Base-by-base conservation (phyloP, 2,888 invertebrate genomes). In the Aphidoletes aphidimyza region DNA sequence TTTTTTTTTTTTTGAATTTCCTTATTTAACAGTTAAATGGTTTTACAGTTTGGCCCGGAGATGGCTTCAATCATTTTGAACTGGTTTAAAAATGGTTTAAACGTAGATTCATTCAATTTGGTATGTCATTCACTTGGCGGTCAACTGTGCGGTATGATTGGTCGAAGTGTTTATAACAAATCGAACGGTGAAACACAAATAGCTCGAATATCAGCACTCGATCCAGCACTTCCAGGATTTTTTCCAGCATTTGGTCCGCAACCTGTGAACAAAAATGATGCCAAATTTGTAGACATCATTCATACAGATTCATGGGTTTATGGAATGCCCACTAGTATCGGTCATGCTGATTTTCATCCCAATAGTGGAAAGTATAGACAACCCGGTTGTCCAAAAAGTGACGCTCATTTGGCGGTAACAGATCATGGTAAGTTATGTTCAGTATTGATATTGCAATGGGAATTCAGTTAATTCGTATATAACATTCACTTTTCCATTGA, bases 291-390 rank as follows among this genome's bases (percentile, higher is more conserved):
- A 0, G 93, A 94, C 88, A 91, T 94, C 8, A 94, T 94, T 85
- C 94, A 94, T 87, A 94, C 94, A 0, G 93, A 94, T 86, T 92
- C 93, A 0, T 92, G 93, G 54, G 89, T 91, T 0, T 93, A 92
- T 85, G 93, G 93, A 0, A 92, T 92, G 0, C 92, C 92, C 0
- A 91, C 91, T 0, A 88, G 89, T 30, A 92, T 92, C 0, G 93
- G 93, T 0, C 92, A 92, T 0, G 92, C 89, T 0, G 93, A 19
- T 93, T 93, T 87, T 92, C 92, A 86, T 86, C 87, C 86, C 49
- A 87, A 87, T 84, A 85, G 85, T 1, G 87, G 87, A 8, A 86
- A 84, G 83, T 86, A 86, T 2, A 54, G 86, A 26, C 87, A 87
- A 47, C 87, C 87, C 3, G 87, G 87, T 3, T 87, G 87, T 69